A percentile compares a stretch with the other conserved stretches of the same genome.
phyloP scores from a whole-genome alignment of 2,888 invertebrate genomes.

The Xestia sexstrigata region DNA sequence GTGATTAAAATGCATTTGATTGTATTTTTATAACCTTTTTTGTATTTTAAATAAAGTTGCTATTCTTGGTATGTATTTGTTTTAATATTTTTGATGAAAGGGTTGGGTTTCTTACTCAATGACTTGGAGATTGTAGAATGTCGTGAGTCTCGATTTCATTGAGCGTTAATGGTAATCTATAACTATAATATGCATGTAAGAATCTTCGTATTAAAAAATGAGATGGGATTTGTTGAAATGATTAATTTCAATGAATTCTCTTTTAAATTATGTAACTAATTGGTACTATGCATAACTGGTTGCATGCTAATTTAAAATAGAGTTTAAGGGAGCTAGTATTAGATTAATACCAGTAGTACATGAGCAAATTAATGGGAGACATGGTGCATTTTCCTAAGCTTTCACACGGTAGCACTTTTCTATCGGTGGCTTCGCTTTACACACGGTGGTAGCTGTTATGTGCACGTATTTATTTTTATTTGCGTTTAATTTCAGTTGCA shows the following conservation, averaged over 20 bases:
- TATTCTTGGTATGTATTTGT: slow-evolving; percentile 86
- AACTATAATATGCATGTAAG: slow-evolving; percentile 66
- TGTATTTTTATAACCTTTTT: slow-evolving; percentile 90
- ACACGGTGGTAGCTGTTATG: slow-evolving; percentile 83
- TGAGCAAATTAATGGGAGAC: slow-evolving; percentile 89
- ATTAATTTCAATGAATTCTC: slow-evolving; percentile 46
- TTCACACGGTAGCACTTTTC: slow-evolving; percentile 81
- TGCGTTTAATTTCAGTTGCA: slow-evolving; percentile 90
- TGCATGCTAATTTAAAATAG: slow-evolving; percentile 79
- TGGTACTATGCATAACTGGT: slow-evolving; percentile 73
- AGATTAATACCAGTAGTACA: slow-evolving; percentile 75
- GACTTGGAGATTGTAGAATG: slow-evolving; percentile 50
- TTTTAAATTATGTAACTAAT: slow-evolving; percentile 63
- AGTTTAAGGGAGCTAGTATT: slow-evolving; percentile 71
- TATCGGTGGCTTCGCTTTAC: slow-evolving; percentile 86
- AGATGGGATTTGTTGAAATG: slow-evolving; percentile 39
- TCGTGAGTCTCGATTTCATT: slow-evolving; percentile 55
- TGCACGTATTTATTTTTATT: slow-evolving; percentile 90
- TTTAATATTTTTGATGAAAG: slow-evolving; percentile 71
- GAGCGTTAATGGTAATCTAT: slow-evolving; percentile 33
- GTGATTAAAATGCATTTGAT: slow-evolving; percentile 90
- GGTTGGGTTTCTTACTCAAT: slow-evolving; percentile 46
- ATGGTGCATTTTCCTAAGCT: slow-evolving; percentile 90
- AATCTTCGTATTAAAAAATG: slow-evolving; percentile 27
- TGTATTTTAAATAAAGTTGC: slow-evolving; percentile 91